Evolutionary conservation across 2,113 vertebrate genomes (phyloP).

Genomic region (Ellobius talpinus): DNA sequence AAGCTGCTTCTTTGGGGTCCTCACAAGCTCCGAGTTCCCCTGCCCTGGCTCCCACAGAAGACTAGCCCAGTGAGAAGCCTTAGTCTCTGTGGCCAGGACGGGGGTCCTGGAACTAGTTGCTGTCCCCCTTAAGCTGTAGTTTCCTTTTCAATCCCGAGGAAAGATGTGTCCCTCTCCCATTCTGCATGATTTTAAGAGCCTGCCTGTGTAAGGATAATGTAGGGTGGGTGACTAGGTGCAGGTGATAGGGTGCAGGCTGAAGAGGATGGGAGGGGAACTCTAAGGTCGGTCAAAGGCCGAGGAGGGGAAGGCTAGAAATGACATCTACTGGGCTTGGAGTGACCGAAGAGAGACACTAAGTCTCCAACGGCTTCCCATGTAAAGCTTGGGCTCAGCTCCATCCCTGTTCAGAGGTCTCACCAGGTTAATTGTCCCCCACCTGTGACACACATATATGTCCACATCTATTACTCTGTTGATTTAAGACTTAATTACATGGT

Average conservation of each 20-base stretch:
- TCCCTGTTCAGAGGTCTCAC: background rate
- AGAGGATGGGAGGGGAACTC: background rate
- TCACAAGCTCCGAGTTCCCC: background rate
- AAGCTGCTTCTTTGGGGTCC: background rate
- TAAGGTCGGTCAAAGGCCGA: background rate
- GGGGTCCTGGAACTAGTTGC: conserved; percentile 33
- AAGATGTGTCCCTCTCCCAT: background rate
- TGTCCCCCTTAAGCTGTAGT: conserved; percentile 38
- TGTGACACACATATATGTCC: background rate
- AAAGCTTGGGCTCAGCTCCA: background rate
- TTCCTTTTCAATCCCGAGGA: conserved; percentile 40
- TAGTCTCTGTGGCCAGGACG: background rate
- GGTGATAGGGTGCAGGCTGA: background rate
- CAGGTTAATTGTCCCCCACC: background rate
- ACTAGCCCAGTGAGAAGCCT: background rate
- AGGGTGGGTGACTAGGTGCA: background rate
- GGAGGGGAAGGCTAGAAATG: background rate
- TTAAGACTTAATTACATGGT: background rate
- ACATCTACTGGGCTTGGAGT: background rate
- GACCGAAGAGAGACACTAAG: conserved; percentile 22
- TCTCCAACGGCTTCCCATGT: background rate
- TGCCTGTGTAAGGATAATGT: background rate
- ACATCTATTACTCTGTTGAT: background rate
- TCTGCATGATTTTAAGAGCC: background rate
- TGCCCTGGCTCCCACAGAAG: background rate